Evolutionary conservation across 1,140 invertebrate genomes (phyloP).

Genomic region (Parasteatoda tepidariorum): DNA sequence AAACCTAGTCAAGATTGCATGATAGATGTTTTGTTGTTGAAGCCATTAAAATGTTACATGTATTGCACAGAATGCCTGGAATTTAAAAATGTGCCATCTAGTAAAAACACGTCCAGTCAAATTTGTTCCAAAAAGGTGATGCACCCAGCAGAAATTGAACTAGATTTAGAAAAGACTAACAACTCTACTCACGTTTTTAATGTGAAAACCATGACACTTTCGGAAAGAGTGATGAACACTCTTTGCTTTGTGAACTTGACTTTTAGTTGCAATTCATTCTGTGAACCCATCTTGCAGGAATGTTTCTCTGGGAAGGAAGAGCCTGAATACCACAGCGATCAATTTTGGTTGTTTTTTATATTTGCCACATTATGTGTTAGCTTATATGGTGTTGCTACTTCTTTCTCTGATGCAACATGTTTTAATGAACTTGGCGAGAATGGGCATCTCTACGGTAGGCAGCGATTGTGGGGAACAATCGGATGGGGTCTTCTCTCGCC

Average conservation of each 20-base stretch:
- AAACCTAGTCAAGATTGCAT: slow-evolving; percentile 48
- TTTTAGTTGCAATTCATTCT: slow-evolving; percentile 31
- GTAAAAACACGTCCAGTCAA: not conserved
- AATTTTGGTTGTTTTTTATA: slow-evolving; percentile 64
- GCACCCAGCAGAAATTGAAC: slow-evolving; percentile 11
- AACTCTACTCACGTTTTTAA: slow-evolving; percentile 16
- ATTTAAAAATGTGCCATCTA: not conserved
- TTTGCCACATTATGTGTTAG: slow-evolving; percentile 62
- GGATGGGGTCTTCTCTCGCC: slow-evolving; percentile 63
- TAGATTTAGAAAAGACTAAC: slow-evolving; percentile 16
- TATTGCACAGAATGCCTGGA: slow-evolving; percentile 32
- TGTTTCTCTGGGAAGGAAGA: slow-evolving; percentile 36
- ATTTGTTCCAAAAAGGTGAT: slow-evolving; percentile 12
- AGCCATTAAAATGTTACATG: slow-evolving; percentile 38
- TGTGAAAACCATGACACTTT: slow-evolving; percentile 17
- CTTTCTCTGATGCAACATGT: slow-evolving; percentile 63
- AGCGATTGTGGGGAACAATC: slow-evolving; percentile 77
- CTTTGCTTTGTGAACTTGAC: slow-evolving; percentile 40
- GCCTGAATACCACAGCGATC: slow-evolving; percentile 42
- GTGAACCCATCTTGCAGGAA: slow-evolving; percentile 45
- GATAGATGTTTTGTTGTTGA: slow-evolving; percentile 8
- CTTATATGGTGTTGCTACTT: slow-evolving; percentile 58
- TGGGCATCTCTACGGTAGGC: slow-evolving; percentile 76
- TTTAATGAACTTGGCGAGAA: slow-evolving; percentile 57
- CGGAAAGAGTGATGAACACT: slow-evolving; percentile 38